Conservation (phyloP, 2,113 vertebrate species). For the Dipodomys merriami region DNA sequence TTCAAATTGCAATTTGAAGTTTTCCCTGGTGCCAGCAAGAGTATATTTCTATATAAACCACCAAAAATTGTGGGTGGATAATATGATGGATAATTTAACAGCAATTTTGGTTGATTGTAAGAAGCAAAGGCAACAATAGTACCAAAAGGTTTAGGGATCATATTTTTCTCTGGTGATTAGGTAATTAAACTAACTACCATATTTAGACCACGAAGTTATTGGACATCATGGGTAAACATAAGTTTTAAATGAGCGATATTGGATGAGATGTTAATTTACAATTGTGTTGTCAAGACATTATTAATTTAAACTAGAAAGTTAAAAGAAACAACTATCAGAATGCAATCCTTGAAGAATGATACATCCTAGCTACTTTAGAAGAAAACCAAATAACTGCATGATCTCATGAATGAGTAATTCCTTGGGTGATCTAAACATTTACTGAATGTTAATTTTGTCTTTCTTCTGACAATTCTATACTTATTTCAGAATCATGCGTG, state of each 20-base stretch:
- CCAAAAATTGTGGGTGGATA: not conserved
- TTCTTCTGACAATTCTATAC: not conserved
- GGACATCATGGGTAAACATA: not conserved
- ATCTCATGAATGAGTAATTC: not conserved
- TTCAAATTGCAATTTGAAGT: not conserved
- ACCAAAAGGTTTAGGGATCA: not conserved
- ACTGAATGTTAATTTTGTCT: not conserved
- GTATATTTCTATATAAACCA: not conserved
- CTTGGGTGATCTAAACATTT: not conserved
- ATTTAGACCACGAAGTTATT: not conserved
- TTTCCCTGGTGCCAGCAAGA: not conserved
- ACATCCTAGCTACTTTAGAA: not conserved
- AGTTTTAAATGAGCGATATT: not conserved
- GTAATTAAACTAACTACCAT: not conserved
- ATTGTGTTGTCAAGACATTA: not conserved
- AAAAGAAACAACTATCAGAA: not conserved
- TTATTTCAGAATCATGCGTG: not conserved
- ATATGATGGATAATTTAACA: not conserved
- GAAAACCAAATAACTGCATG: not conserved
- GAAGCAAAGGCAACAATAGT: not conserved
- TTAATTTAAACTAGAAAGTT: not conserved
- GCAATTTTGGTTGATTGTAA: not conserved
- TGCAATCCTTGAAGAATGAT: not conserved
- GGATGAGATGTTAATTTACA: not conserved
- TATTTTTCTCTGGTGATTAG: not conserved